Base-by-base conservation (phyloP, 2,797 vertebrate genomes). In the Urophycis tenuis region DNA sequence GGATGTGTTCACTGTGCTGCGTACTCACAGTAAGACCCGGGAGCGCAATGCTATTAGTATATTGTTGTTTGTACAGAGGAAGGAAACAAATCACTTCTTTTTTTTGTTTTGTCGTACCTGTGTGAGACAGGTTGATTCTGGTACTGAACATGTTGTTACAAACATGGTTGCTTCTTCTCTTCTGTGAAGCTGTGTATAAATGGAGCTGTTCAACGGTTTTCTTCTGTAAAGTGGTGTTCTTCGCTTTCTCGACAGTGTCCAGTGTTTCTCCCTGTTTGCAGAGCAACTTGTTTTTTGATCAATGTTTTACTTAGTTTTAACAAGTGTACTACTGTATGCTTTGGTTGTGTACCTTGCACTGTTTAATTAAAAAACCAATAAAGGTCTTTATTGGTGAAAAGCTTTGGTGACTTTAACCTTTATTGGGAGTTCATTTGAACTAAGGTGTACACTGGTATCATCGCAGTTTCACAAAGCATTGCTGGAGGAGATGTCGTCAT, bases 141-240 rank as follows among this genome's bases (percentile, higher is more conserved):
- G 88, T 92, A 92, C 86, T 83, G 81, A 91, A 90, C 91, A 91
- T 93, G 91, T 92, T 92, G 90, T 92, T 90, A 85, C 88, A 91
- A 90, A 93, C 90, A 92, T 93, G 90, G 86, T 91, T 87, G 89
- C 86, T 87, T 90, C 88, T 91, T 93, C 90, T 92, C 92, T 93
- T 93, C 91, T 93, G 91, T 93, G 92, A 93, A 92, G 91, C 89
- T 91, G 89, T 92, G 87, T 83, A 85, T 83, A 85, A 84, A 75
- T 64, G 53, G 84, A 88, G 85, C 81, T 87, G 86, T 88, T 83
- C 87, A 69, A 86, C 82, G 69, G 82, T 90, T 75, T 89, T 85
- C 84, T 87, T 72, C 82, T 84, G 90, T 89, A 85, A 91, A 85
- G 89, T 92, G 87, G 90, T 73, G 84, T 91, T 86, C 85, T 88